Conservation (phyloP, 1,140 invertebrate species). For the Cheumatopsyche charites region DNA sequence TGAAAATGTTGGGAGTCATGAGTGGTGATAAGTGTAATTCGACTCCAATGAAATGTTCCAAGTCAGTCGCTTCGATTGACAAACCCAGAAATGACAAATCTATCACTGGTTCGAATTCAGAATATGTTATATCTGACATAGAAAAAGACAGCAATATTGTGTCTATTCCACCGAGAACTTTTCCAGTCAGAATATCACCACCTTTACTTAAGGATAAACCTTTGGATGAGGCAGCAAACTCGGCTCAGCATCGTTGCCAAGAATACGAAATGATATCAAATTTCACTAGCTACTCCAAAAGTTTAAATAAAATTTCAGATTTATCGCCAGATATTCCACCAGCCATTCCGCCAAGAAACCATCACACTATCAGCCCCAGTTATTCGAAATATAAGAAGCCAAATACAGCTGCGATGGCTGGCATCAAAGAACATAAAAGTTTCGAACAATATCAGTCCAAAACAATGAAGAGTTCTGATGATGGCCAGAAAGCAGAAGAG, state of each 20-base stretch:
- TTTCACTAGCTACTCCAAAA: constrained; percentile 54
- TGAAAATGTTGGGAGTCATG: constrained; percentile 57
- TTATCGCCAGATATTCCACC: constrained; percentile 53
- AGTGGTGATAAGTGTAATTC: constrained; percentile 9
- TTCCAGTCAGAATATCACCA: neutral
- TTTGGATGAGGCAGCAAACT: constrained; percentile 34
- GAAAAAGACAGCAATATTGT: constrained; percentile 38
- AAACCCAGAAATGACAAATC: neutral
- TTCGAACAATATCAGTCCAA: constrained; percentile 44
- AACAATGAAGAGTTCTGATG: neutral
- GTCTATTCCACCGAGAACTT: too few relatives aligned
- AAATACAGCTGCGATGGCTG: neutral
- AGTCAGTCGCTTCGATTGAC: neutral
- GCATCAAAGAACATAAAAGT: constrained; percentile 39
- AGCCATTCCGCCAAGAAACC: constrained; percentile 55
- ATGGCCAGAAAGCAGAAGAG: constrained; percentile 10
- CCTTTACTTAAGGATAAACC: neutral
- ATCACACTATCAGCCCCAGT: constrained; percentile 24
- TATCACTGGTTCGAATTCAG: constrained; percentile 44
- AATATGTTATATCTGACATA: constrained; percentile 56
- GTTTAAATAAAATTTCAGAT: neutral
- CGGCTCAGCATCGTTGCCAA: constrained; percentile 49
- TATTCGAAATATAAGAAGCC: constrained; percentile 23
- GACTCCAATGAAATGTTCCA: constrained; percentile 46
- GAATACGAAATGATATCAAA: constrained; percentile 60